Conservation (phyloP, 2,888 invertebrate genomes). For the Meiosimyza decipiens region DNA sequence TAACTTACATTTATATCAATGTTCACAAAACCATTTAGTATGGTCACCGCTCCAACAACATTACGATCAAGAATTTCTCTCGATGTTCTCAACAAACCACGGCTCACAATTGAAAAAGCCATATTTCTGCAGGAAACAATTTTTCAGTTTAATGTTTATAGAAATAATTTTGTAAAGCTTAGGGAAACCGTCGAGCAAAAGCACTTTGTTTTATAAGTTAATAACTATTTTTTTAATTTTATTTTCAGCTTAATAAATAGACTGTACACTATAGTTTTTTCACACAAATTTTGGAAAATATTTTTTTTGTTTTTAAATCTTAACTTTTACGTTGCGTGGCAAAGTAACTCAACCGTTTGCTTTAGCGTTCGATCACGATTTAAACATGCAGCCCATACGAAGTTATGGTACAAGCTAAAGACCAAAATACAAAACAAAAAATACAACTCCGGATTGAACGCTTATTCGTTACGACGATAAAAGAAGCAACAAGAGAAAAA, state of each 20-base stretch:
- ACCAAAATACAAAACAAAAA: conserved; percentile 20
- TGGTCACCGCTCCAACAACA: conserved; percentile 49
- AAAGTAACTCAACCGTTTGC: conserved; percentile 52
- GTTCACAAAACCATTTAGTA: conserved; percentile 45
- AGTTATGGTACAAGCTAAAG: conserved; percentile 14
- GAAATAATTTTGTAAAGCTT: conserved; percentile 12
- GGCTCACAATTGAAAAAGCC: conserved; percentile 58
- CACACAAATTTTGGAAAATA: background rate
- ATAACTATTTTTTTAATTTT: conserved; percentile 13
- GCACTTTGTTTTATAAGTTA: conserved; percentile 14
- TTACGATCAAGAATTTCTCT: conserved; percentile 61
- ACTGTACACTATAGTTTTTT: background rate
- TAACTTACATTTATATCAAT: conserved; percentile 46
- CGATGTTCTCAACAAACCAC: conserved; percentile 58
- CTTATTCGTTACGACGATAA: conserved; percentile 42
- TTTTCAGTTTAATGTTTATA: background rate
- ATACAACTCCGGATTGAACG: conserved; percentile 21
- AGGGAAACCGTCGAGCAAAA: too few species aligned
- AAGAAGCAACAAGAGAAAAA: conserved; percentile 33
- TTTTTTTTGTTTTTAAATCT: background rate
- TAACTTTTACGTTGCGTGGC: background rate
- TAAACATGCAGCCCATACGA: conserved; percentile 42
- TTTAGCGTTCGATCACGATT: conserved; percentile 55
- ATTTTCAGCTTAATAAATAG: conserved; percentile 26
- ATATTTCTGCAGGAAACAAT: conserved; percentile 42